These are phyloP conservation scores for Mugil cephalus DNA, from an alignment of 2,113 vertebrate genomes.

Conservation along the genomic window DNA sequence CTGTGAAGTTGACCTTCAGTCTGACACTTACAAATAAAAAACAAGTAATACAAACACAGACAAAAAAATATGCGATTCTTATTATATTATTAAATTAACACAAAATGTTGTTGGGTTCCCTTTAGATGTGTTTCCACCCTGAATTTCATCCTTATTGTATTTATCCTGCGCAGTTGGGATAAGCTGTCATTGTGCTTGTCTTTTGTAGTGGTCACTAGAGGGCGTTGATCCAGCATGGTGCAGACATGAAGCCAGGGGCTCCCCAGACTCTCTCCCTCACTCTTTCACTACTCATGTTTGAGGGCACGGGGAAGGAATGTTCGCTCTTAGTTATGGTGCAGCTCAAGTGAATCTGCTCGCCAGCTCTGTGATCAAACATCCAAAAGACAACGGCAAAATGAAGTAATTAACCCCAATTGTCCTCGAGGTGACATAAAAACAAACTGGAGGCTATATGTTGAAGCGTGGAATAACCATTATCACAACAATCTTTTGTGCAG, in stretches of 20 bases:
- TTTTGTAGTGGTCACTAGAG: conserved; percentile 80
- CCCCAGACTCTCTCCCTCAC: conserved; percentile 38
- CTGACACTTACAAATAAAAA: too few relatives aligned
- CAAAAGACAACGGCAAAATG: neutral
- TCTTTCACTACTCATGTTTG: conserved; percentile 54
- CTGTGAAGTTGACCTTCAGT: neutral
- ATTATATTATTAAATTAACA: neutral
- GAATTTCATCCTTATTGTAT: neutral
- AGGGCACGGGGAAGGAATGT: conserved; percentile 70
- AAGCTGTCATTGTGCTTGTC: conserved; percentile 42
- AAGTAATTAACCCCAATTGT: conserved; percentile 33
- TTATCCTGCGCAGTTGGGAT: conserved; percentile 4
- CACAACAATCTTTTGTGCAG: neutral
- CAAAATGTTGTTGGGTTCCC: neutral
- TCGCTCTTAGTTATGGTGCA: conserved; percentile 39
- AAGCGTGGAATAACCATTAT: neutral
- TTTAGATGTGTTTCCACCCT: neutral
- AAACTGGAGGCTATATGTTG: neutral
- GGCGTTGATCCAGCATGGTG: conserved; percentile 76
- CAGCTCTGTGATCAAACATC: conserved; percentile 34
- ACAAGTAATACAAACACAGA: too few relatives aligned
- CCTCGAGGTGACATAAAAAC: neutral
- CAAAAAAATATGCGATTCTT: neutral
- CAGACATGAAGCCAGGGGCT: conserved; percentile 52
- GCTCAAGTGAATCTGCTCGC: conserved; percentile 52